Percentiles rank a stretch among this genome's conserved stretches.
Evolutionary conservation across 2,113 vertebrate species (phyloP).

Genomic region (Ellobius talpinus): DNA sequence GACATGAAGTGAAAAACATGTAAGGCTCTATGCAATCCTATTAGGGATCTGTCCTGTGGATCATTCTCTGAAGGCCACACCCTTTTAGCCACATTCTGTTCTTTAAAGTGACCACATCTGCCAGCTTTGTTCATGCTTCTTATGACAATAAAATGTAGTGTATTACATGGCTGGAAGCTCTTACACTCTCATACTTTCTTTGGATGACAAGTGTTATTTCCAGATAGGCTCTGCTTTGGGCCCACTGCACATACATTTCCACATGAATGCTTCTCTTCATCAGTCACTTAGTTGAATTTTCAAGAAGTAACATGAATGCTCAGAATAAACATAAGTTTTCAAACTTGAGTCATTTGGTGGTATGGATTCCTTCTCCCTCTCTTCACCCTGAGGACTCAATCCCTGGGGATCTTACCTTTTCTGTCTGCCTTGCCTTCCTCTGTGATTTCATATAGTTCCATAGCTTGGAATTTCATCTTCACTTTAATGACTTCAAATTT

Average conservation of each 20-base stretch:
- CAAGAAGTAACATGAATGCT: background rate
- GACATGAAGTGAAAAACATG: background rate
- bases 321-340: background rate
- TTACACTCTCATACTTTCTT: background rate
- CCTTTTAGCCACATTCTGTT: background rate
- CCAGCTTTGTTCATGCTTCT: background rate
- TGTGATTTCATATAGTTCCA: background rate
- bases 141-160: background rate
- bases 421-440: background rate
- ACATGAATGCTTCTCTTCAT: background rate
- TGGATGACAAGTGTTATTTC: constrained; percentile 18
- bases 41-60: too few species aligned
- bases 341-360: background rate
- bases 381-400: background rate
- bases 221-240: background rate
- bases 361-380: background rate
- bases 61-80: background rate
- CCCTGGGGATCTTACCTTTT: background rate
- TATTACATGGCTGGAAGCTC: background rate
- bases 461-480: background rate
- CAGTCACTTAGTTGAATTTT: constrained; percentile 6
- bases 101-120: background rate
- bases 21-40: background rate
- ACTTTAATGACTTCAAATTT: background rate
- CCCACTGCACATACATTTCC: background rate